A percentile compares a stretch with the other conserved stretches of the same genome.
Evolutionary conservation across 2,888 invertebrate genomes (phyloP).

Genomic region (Leptopterna dolabrata): DNA sequence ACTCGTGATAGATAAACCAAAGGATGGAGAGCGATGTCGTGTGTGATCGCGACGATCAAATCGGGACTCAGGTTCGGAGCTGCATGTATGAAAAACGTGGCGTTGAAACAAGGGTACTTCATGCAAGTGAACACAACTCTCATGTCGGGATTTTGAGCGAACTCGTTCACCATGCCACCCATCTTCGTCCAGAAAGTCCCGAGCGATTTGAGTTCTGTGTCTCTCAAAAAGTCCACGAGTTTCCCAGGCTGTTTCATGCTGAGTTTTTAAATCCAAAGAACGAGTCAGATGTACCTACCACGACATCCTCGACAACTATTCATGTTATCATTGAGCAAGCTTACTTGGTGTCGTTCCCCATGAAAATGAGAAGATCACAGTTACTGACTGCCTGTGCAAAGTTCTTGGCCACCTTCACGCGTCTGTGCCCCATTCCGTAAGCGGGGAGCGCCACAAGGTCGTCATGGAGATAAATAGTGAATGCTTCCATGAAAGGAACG

Average conservation of each 20-base stretch:
- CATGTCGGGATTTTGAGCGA: constrained; percentile 5
- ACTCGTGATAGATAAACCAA: constrained; percentile 49
- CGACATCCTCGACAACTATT: no score
- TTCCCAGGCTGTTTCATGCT: background rate
- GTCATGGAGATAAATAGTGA: background rate
- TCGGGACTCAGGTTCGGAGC: background rate
- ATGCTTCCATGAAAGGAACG: background rate
- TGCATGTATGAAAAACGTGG: constrained; percentile 45
- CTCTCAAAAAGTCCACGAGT: background rate
- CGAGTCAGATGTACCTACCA: no score
- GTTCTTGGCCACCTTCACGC: constrained; percentile 25
- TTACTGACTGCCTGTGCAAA: constrained; percentile 8
- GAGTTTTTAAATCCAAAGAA: no score
- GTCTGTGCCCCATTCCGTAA: background rate
- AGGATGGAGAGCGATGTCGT: constrained; percentile 46
- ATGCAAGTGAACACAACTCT: constrained; percentile 52
- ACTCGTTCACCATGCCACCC: constrained; percentile 13
- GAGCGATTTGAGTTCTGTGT: background rate
- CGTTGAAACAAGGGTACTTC: constrained; percentile 57
- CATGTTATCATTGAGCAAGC: background rate
- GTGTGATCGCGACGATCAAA: constrained; percentile 47
- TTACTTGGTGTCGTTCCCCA: constrained; percentile 33
- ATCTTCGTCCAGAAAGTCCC: constrained; percentile 10
- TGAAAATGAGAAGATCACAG: constrained; percentile 44
- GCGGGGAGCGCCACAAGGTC: background rate